phyloP scores from a whole-genome alignment of 2,888 invertebrate species.

The Nymphalis c-album region DNA sequence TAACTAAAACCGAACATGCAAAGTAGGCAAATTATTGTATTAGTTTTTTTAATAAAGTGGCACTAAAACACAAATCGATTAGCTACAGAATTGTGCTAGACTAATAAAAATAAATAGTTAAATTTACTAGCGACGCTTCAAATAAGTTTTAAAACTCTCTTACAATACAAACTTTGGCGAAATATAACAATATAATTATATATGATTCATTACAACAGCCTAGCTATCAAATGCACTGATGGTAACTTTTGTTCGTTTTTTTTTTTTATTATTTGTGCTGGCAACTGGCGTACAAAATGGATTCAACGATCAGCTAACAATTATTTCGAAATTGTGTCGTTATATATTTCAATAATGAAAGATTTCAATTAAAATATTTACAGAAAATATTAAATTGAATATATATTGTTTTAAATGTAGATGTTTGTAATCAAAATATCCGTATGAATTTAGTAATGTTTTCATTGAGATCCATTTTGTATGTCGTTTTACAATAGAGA shows the following conservation, averaged over 20 bases:
- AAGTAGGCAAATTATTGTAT: slow-evolving; percentile 79
- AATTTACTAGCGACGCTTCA: slow-evolving; percentile 67
- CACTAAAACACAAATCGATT: slow-evolving; percentile 54
- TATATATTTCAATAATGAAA: too few species aligned
- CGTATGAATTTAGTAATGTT: neutral
- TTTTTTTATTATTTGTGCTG: slow-evolving; percentile 35
- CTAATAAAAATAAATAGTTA: slow-evolving; percentile 47
- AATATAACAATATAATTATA: slow-evolving; percentile 71
- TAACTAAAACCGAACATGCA: slow-evolving; percentile 70
- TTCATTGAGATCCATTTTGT: slow-evolving; percentile 27
- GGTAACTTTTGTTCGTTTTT: slow-evolving; percentile 40
- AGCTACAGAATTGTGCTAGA: slow-evolving; percentile 49
- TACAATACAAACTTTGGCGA: slow-evolving; percentile 76
- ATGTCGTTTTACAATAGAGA: slow-evolving; percentile 12
- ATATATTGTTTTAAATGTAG: too few species aligned
- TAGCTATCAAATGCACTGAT: slow-evolving; percentile 59
- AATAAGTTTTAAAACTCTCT: slow-evolving; percentile 66
- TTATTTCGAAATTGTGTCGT: neutral
- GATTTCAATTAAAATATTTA: too few species aligned
- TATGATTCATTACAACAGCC: slow-evolving; percentile 54
- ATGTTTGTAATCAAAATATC: neutral
- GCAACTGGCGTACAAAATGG: slow-evolving; percentile 33
- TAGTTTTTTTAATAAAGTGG: slow-evolving; percentile 66
- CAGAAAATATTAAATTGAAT: too few species aligned
- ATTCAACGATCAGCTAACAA: slow-evolving; percentile 9